A percentile compares a stretch with the other conserved stretches of the same genome.
Conservation (phyloP, 2,888 invertebrate species). For the Oscheius sp. region DNA sequence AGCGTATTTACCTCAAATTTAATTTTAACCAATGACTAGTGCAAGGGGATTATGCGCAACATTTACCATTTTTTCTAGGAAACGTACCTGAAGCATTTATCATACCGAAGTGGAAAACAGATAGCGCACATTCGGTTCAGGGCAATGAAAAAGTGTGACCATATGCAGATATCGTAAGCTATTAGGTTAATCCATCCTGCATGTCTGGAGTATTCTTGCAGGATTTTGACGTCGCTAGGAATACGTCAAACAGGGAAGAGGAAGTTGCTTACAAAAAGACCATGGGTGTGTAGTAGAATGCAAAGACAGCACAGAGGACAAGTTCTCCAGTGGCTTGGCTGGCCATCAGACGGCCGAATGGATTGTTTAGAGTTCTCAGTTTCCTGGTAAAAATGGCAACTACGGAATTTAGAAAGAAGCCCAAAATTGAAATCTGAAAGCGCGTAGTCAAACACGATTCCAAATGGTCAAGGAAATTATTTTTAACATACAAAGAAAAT, state of each 20-base stretch:
- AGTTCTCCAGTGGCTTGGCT: constrained; percentile 35
- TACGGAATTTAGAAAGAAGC: constrained; percentile 14
- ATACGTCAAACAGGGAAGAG: no score
- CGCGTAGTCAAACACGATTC: background rate
- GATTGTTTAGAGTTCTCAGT: constrained; percentile 29
- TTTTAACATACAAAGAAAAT: constrained; percentile 2
- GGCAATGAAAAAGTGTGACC: constrained; percentile 31
- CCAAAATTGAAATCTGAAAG: constrained; percentile 21
- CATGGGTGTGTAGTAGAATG: constrained; percentile 38
- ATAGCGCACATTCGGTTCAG: constrained; percentile 37
- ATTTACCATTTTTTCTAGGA: constrained; percentile 5
- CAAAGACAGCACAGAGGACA: constrained; percentile 31
- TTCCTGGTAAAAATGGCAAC: constrained; percentile 18
- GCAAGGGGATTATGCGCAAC: no score
- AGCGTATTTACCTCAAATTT: no score
- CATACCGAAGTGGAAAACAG: constrained; percentile 30
- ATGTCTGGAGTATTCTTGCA: constrained; percentile 18
- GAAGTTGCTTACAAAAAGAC: constrained; percentile 33
- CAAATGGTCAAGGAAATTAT: background rate
- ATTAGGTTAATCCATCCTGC: constrained; percentile 34
- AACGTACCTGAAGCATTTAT: constrained; percentile 27
- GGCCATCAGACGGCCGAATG: constrained; percentile 36
- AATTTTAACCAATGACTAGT: no score
- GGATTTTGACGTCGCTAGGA: constrained; percentile 5
- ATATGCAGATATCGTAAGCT: constrained; percentile 35